Percentiles rank a stretch among this genome's conserved stretches.
Conservation (phyloP, 2,888 invertebrate genomes). For the Malthinus seriepunctatus region DNA sequence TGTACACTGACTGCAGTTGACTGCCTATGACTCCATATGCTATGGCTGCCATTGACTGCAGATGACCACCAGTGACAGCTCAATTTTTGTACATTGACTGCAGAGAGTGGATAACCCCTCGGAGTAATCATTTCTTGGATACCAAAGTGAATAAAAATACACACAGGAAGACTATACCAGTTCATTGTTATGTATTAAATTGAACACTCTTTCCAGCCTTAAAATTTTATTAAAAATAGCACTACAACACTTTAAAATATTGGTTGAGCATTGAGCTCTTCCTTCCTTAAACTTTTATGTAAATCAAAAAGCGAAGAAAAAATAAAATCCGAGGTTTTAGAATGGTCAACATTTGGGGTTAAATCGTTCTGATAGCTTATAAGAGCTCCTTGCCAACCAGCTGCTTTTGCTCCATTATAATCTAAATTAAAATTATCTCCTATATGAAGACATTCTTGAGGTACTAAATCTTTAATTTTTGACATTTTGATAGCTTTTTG, state of each 20-base stretch:
- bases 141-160: no score
- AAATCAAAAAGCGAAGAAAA: conserved; percentile 59
- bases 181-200: no score
- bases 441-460: conserved; percentile 76
- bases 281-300: conserved; percentile 50
- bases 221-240: no score
- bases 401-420: conserved; percentile 73
- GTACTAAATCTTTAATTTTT: conserved; percentile 52
- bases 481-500: conserved; percentile 61
- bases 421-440: conserved; percentile 80
- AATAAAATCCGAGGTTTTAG: conserved; percentile 51
- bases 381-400: conserved; percentile 72
- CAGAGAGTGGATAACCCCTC: no score
- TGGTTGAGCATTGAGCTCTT: neutral
- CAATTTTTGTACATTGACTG: no score
- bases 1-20: no score
- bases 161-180: no score
- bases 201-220: no score
- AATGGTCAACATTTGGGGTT: conserved; percentile 52
- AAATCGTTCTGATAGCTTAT: conserved; percentile 52
- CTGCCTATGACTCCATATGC: no score
- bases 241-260: neutral
- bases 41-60: no score
- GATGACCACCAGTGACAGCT: no score
- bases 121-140: no score